These are phyloP conservation scores for Fregata magnificens DNA, from an alignment of 2,113 vertebrate species.

Conservation along the genomic window DNA sequence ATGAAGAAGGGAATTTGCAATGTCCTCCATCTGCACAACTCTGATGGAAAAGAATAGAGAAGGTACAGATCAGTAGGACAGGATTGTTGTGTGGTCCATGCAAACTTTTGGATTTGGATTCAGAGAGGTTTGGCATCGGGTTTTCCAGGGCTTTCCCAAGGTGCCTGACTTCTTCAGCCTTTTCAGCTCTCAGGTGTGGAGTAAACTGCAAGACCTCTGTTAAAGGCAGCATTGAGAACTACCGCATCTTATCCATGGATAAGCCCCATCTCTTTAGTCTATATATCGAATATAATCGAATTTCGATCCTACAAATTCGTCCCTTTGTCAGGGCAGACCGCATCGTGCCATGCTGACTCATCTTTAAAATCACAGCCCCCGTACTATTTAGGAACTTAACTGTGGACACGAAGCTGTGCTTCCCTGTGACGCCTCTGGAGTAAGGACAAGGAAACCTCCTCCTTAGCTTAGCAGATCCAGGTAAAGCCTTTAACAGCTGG, in stretches of 20 bases:
- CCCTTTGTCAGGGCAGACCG: neutral
- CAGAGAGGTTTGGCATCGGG: neutral
- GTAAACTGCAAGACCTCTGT: neutral
- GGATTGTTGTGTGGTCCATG: neutral
- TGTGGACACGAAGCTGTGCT: neutral
- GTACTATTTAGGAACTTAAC: neutral
- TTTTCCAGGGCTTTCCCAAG: neutral
- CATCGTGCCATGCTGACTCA: neutral
- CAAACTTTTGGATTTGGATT: neutral
- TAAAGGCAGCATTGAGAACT: neutral
- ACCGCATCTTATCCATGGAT: accelerated
- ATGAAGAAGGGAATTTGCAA: neutral
- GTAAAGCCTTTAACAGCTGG: neutral
- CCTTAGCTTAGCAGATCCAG: neutral
- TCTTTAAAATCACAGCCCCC: neutral
- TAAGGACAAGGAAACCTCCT: neutral
- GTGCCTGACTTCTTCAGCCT: too few relatives aligned
- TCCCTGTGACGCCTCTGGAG: neutral
- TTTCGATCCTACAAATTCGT: neutral
- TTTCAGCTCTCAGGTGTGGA: neutral
- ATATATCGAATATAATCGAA: too few relatives aligned
- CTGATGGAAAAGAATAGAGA: neutral
- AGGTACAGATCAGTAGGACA: neutral
- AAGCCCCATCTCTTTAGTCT: neutral
- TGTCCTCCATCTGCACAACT: too few relatives aligned